Evolutionary conservation across 2,888 invertebrate genomes (phyloP), one percentile per base, ranked within the genome.

Genomic region (Drosophila stalkeri): DNA sequence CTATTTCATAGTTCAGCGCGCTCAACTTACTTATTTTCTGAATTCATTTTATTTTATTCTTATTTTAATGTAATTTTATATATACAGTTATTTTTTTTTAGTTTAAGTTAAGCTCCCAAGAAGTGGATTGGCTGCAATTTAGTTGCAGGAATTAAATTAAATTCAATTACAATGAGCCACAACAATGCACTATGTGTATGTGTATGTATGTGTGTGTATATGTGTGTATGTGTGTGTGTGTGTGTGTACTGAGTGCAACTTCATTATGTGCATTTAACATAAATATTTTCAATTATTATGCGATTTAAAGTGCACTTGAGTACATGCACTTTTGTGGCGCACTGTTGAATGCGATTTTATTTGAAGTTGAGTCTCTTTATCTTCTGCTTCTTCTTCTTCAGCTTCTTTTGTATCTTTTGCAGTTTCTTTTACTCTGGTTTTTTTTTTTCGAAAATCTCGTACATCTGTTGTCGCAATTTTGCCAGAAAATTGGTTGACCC

Each of bases 191-290:
- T 49, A 14, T 20, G n/a, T 31, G 49, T 27, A 23, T 37, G 5
- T 12, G 2, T 27, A 9, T 62, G 2, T 35, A 12, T 49, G 35
- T 33, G 43, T 39, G 39, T 49, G 20, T 23, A 41, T 55, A 23
- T 44, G 44, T 27, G 11, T 60, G 3, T 23, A 16, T 51, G 41
- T 46, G 37, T 46, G 47, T 49, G 18, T 31, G 61, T 44, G 35
- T 55, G 55, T 14, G 60, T 72, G 56, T 66, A 64, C 39, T 62
- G 80, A 78, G 88, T 82, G 81, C 89, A 81, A 86, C 90, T 89
- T 90, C 87, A 86, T 90, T 90, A 86, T 90, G 69, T 81, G 87
- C 82, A 86, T 86, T 86, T 81, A 90, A 80, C 77, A 84, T 84
- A 80, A 79, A 90, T 80, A 44, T 90, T 85, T 84, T 84, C 89